Conservation (phyloP, 2,113 vertebrate species). For the Beaufortia kweichowensis region DNA sequence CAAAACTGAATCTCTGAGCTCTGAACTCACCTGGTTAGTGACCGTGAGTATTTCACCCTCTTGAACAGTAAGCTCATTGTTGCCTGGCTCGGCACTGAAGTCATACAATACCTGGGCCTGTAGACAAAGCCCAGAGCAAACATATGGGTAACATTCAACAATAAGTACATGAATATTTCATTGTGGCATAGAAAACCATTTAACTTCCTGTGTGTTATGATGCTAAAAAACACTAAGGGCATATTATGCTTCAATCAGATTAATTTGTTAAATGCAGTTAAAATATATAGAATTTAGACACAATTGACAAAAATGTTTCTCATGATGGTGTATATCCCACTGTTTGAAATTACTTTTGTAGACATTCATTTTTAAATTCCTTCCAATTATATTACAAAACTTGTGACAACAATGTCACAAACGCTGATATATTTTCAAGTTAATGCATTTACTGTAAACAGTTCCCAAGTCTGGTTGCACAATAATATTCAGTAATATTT, state of each 20-base stretch:
- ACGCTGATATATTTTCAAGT: background rate
- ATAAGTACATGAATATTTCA: constrained; percentile 12
- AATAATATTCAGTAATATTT: too few species aligned
- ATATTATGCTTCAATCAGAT: too few species aligned
- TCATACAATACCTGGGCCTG: constrained; percentile 80
- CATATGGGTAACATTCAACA: constrained; percentile 21
- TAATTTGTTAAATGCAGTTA: too few species aligned
- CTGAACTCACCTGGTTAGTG: constrained; percentile 82
- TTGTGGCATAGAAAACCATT: background rate
- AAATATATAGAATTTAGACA: too few species aligned
- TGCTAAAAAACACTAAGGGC: background rate
- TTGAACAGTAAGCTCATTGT: constrained; percentile 81
- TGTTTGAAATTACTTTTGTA: too few species aligned
- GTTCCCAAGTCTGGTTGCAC: background rate
- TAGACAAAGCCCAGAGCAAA: constrained; percentile 17
- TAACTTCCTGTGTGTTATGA: background rate
- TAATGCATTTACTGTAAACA: background rate
- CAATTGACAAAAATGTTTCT: too few species aligned
- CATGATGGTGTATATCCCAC: too few species aligned
- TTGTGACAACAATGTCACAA: too few species aligned
- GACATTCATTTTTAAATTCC: too few species aligned
- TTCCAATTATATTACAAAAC: too few species aligned
- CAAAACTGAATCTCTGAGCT: background rate
- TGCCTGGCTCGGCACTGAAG: constrained; percentile 84
- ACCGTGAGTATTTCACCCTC: constrained; percentile 83